Evolutionary conservation across 2,888 invertebrate genomes (phyloP).

Genomic region (Ischnus inquisitorius): DNA sequence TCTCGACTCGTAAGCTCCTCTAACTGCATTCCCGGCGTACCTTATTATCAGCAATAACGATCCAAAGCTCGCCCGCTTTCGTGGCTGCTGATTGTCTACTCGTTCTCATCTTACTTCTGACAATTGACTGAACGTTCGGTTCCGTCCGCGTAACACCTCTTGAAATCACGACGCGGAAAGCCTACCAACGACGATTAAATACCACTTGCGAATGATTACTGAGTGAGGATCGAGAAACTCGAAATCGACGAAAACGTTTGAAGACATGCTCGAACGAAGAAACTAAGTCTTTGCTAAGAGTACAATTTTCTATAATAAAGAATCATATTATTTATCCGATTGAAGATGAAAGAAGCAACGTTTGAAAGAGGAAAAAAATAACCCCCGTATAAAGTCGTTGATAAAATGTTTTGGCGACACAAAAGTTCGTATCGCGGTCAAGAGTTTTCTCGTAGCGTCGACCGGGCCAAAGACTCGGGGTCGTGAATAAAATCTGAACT

Average conservation of each 20-base stretch:
- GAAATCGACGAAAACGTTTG: neutral
- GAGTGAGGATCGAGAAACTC: neutral
- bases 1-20: constrained; percentile 63
- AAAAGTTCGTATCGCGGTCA: constrained; percentile 44
- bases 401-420: constrained; percentile 23
- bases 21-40: constrained; percentile 69
- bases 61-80: constrained; percentile 29
- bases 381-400: neutral
- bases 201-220: constrained; percentile 9
- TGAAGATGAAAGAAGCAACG: constrained; percentile 16
- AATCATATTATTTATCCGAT: too few relatives aligned
- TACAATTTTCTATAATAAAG: too few relatives aligned
- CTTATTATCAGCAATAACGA: constrained; percentile 71
- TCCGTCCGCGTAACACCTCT: neutral
- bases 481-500: constrained; percentile 70
- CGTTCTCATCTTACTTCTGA: neutral
- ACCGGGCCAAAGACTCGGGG: constrained; percentile 24
- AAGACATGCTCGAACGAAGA: neutral
- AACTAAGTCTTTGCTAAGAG: neutral
- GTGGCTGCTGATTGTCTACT: constrained; percentile 31
- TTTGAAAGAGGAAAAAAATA: neutral
- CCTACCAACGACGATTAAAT: neutral
- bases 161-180: neutral
- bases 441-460: constrained; percentile 39
- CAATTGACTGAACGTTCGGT: neutral